Conservation (phyloP, 92 coral and sea anemone species). For the Zoanthus sociatus region DNA sequence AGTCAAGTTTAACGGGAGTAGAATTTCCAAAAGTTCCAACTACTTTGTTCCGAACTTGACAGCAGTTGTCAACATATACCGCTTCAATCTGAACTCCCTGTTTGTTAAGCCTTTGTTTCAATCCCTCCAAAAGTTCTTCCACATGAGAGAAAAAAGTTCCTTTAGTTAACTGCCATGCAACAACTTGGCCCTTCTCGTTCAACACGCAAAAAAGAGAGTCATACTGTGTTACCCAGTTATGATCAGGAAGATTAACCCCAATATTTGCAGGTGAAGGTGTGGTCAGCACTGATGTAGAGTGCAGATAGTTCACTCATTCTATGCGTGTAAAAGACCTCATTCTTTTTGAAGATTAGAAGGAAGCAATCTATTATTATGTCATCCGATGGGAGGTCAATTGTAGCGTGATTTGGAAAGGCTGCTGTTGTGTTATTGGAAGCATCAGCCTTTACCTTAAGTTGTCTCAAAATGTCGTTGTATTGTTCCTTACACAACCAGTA, state of each 20-base stretch:
- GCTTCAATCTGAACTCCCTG: constrained; percentile 28
- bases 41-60: constrained; percentile 39
- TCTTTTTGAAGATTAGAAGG: background rate
- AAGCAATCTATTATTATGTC: constrained; percentile 24
- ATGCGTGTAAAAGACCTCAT: constrained; percentile 9
- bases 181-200: constrained; percentile 49
- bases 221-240: constrained; percentile 47
- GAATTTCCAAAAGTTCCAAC: constrained; percentile 37
- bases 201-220: constrained; percentile 55
- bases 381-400: constrained; percentile 35
- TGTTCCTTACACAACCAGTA: constrained; percentile 27
- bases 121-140: constrained; percentile 18
- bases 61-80: constrained; percentile 69
- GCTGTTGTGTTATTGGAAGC: background rate
- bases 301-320: background rate
- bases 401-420: constrained; percentile 16
- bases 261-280: constrained; percentile 57
- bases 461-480: background rate
- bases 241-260: constrained; percentile 23
- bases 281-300: constrained; percentile 28
- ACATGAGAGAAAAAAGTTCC: constrained; percentile 28
- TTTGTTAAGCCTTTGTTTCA: constrained; percentile 47
- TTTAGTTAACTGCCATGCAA: constrained; percentile 5
- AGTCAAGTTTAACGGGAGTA: constrained; percentile 61
- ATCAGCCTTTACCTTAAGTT: background rate